Evolutionary conservation across 2,113 vertebrate species (phyloP).

Genomic region (Gnathonemus longibarbis): DNA sequence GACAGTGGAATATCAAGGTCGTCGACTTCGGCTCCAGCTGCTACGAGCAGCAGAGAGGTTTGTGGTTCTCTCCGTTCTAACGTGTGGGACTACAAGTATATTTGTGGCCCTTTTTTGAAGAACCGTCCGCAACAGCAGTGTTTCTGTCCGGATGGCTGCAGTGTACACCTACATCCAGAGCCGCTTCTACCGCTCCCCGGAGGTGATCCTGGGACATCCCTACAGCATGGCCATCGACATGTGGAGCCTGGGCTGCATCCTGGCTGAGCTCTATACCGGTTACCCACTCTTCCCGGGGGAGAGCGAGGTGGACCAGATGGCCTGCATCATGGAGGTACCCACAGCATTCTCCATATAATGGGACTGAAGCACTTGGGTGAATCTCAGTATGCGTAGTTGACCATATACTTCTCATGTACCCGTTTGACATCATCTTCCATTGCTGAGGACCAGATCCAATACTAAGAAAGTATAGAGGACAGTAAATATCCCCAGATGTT

Average conservation of each 20-base stretch:
- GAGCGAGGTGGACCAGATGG: conserved; percentile 85
- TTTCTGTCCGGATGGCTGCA: conserved; percentile 29
- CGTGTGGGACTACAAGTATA: neutral
- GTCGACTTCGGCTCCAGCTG: conserved; percentile 95
- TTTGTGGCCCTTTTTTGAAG: neutral
- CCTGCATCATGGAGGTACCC: conserved; percentile 89
- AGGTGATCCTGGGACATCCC: conserved; percentile 88
- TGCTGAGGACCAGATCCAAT: no score
- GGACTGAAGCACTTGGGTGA: neutral
- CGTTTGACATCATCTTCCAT: no score
- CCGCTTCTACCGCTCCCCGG: conserved; percentile 87
- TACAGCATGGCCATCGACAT: conserved; percentile 91
- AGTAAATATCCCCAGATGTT: no score
- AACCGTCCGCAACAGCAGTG: neutral
- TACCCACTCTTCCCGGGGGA: conserved; percentile 85
- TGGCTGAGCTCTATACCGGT: conserved; percentile 81
- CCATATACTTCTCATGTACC: no score
- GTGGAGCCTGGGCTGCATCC: conserved; percentile 94
- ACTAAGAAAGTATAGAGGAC: no score
- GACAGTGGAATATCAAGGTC: conserved; percentile 85
- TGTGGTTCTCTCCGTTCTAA: conserved; percentile 17
- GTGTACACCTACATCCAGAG: conserved; percentile 93
- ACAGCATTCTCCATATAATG: neutral
- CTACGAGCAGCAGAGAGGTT: conserved; percentile 87
- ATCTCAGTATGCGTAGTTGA: no score